phyloP scores from a whole-genome alignment of 2,113 vertebrate genomes.

The Lontra canadensis region DNA sequence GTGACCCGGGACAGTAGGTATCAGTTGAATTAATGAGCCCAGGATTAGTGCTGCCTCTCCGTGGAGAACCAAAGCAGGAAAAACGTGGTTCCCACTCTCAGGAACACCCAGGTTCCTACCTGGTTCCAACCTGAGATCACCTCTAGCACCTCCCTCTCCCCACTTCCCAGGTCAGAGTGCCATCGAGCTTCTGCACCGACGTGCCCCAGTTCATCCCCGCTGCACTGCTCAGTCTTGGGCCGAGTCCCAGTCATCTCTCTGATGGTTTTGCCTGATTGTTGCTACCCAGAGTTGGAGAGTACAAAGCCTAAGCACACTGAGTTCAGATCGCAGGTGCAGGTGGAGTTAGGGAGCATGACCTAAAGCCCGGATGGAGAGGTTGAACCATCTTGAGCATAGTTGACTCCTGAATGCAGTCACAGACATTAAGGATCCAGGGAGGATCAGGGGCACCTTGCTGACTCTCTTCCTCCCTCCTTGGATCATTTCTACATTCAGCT shows the following conservation, averaged over 20 bases:
- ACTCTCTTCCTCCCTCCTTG: too few relatives aligned
- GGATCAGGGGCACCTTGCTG: not conserved
- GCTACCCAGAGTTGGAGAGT: not conserved
- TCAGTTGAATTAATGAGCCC: not conserved
- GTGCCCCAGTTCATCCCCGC: not conserved
- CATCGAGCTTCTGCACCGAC: accelerated
- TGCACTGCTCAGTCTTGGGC: not conserved
- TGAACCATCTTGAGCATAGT: not conserved
- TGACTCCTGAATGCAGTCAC: not conserved
- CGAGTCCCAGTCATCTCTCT: not conserved
- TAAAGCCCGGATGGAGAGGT: not conserved
- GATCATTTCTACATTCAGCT: too few relatives aligned
- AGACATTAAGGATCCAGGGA: not conserved
- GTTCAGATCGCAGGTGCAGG: too few relatives aligned
- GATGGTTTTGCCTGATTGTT: not conserved
- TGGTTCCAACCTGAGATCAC: not conserved
- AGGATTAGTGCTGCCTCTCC: not conserved
- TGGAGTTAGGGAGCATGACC: not conserved
- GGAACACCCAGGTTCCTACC: not conserved
- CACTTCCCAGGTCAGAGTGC: not conserved
- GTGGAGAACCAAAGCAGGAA: not conserved
- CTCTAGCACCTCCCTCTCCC: too few relatives aligned
- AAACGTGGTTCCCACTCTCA: not conserved
- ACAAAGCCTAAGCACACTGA: not conserved
- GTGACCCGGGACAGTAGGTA: too few relatives aligned